Percentiles rank a stretch among this genome's conserved stretches.
Conservation (phyloP, 1,140 invertebrate genomes). For the Episyrphus balteatus region DNA sequence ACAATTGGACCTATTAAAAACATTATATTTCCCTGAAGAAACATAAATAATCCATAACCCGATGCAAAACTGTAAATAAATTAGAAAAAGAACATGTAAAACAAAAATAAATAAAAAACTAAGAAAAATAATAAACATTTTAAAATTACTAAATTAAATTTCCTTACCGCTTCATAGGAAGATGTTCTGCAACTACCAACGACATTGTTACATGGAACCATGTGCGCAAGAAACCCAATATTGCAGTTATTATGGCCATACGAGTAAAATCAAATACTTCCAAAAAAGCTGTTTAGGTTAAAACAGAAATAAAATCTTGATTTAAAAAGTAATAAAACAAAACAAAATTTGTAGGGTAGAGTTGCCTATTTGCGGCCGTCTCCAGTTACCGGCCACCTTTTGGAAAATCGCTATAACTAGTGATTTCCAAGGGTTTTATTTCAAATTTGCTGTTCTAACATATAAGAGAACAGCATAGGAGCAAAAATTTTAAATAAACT, state of each 20-base stretch:
- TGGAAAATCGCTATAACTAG: too few relatives aligned
- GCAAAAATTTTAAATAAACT: too few relatives aligned
- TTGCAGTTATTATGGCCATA: slow-evolving; percentile 39
- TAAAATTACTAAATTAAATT: not conserved
- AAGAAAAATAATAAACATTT: not conserved
- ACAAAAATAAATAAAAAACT: not conserved
- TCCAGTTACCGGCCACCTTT: too few relatives aligned
- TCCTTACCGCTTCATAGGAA: slow-evolving; percentile 44
- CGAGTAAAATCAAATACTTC: slow-evolving; percentile 22
- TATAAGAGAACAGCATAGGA: too few relatives aligned
- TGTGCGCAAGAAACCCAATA: slow-evolving; percentile 44
- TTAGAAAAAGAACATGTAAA: not conserved
- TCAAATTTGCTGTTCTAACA: too few relatives aligned
- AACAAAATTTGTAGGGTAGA: too few relatives aligned
- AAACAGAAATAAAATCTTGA: not conserved
- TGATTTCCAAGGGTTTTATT: too few relatives aligned
- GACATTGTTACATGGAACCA: slow-evolving; percentile 45
- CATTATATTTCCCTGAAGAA: slow-evolving; percentile 40
- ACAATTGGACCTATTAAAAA: slow-evolving; percentile 28
- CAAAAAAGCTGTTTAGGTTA: slow-evolving; percentile 17
- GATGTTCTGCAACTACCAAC: slow-evolving; percentile 48
- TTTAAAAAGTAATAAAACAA: too few relatives aligned
- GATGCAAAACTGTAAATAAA: slow-evolving; percentile 40
- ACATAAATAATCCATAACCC: slow-evolving; percentile 53
- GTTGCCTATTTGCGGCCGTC: too few relatives aligned